phyloP scores from a whole-genome alignment of 2,888 invertebrate species.

The Atherix ibis region DNA sequence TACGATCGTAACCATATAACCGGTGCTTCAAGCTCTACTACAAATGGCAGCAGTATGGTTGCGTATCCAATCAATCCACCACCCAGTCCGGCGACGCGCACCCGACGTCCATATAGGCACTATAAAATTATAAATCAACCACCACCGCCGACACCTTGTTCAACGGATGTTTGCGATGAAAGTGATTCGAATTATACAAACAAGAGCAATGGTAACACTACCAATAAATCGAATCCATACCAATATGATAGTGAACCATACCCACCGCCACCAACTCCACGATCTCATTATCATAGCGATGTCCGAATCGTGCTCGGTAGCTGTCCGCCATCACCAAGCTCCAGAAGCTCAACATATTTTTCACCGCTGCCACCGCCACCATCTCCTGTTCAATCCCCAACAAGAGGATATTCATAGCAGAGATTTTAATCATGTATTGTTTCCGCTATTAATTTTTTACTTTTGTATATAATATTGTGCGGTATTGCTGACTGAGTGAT shows the following conservation, averaged over 20 bases:
- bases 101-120: conserved; percentile 60
- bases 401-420: conserved; percentile 30
- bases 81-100: conserved; percentile 72
- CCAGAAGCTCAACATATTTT: conserved; percentile 61
- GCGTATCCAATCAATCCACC: conserved; percentile 81
- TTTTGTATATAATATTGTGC: too few species aligned
- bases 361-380: conserved; percentile 74
- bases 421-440: too few species aligned
- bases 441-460: conserved; percentile 8
- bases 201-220: conserved; percentile 34
- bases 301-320: conserved; percentile 40
- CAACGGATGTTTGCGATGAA: conserved; percentile 86
- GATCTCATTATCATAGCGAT: conserved; percentile 60
- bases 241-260: conserved; percentile 51
- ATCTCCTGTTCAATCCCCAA: conserved; percentile 53
- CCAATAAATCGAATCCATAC: conserved; percentile 24
- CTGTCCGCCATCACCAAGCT: conserved; percentile 51
- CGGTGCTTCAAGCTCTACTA: conserved; percentile 36
- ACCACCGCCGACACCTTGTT: conserved; percentile 88
- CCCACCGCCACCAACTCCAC: conserved; percentile 61
- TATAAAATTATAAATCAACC: conserved; percentile 65
- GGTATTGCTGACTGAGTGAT: too few species aligned
- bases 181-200: conserved; percentile 59
- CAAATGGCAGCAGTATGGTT: conserved; percentile 32
- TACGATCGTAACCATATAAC: conserved; percentile 57